Evolutionary conservation across 2,797 vertebrate genomes (phyloP).

Genomic region (Sebastolobus altivelis): DNA sequence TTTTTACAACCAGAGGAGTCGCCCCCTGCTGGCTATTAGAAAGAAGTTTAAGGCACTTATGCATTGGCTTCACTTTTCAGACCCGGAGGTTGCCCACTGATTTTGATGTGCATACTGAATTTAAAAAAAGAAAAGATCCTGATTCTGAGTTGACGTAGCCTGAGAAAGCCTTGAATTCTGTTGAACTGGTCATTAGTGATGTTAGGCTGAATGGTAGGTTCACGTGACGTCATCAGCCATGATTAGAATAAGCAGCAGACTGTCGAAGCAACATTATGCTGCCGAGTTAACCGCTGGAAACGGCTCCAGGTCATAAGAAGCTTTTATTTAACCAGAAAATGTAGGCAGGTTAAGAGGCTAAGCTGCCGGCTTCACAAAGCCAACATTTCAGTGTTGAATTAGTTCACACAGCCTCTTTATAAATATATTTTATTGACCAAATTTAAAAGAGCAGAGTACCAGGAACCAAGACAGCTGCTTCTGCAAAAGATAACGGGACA

Average conservation of each 20-base stretch:
- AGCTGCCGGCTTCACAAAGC: constrained; percentile 33
- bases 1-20: no score
- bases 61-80: no score
- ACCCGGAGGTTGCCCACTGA: no score
- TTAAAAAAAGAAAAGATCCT: neutral
- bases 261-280: constrained; percentile 13
- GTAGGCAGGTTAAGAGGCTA: constrained; percentile 7
- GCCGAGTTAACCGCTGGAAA: constrained; percentile 22
- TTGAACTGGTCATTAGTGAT: neutral
- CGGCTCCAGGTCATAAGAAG: constrained; percentile 23
- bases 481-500: neutral
- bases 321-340: constrained; percentile 36
- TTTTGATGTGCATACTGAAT: no score
- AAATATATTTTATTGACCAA: neutral
- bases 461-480: neutral
- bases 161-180: neutral
- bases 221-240: constrained; percentile 8
- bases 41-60: no score
- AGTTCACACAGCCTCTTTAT: neutral
- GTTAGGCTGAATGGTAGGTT: constrained; percentile 12
- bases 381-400: constrained; percentile 15
- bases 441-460: neutral
- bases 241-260: constrained; percentile 35
- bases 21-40: no score
- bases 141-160: neutral